Conservation (phyloP, 2,888 invertebrate genomes). For the Monoplex corrugatus region DNA sequence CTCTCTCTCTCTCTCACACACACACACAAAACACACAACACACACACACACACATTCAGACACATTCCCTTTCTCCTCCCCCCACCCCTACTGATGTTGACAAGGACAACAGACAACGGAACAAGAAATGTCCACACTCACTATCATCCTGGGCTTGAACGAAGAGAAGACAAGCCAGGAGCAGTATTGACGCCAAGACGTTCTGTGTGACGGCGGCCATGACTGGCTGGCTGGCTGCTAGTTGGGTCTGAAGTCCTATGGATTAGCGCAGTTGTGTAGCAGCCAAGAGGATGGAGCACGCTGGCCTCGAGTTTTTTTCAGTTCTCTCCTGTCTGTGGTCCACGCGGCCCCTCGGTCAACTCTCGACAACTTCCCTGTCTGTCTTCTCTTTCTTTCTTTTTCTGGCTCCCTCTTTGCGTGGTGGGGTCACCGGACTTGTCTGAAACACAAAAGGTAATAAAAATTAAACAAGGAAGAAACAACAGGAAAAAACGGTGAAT, state of each 20-base stretch:
- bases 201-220: neutral
- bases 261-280: neutral
- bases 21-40: no score
- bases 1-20: no score
- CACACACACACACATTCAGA: no score
- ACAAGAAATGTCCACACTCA: neutral
- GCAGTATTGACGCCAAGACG: neutral
- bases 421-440: neutral
- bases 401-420: no score
- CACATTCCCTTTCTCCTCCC: neutral
- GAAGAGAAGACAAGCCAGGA: neutral
- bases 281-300: neutral
- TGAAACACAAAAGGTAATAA: neutral
- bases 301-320: no score
- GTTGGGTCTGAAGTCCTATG: neutral
- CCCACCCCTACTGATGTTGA: neutral
- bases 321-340: no score
- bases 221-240: neutral
- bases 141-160: neutral
- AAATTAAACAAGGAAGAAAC: neutral
- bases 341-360: neutral
- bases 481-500: no score
- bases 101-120: neutral
- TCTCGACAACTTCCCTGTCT: neutral
- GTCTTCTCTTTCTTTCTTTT: neutral